A percentile compares a stretch with the other conserved stretches of the same genome.
phyloP scores from a whole-genome alignment of 2,888 invertebrate genomes.

The Dorcus parallelipipedus region DNA sequence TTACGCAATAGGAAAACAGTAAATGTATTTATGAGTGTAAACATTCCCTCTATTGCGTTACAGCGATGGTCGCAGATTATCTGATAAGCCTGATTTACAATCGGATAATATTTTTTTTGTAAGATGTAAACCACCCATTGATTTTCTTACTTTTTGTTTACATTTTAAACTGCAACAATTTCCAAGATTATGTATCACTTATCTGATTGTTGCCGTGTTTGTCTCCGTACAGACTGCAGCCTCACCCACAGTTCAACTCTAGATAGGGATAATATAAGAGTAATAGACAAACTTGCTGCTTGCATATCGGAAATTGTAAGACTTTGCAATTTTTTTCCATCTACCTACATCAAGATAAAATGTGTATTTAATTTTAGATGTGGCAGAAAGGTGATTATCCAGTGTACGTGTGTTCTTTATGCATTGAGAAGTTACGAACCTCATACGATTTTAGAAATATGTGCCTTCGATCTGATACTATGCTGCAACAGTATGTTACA shows the following conservation, averaged over 20 bases:
- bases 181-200: constrained; percentile 33
- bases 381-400: constrained; percentile 42
- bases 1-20: no score
- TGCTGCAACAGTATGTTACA: constrained; percentile 34
- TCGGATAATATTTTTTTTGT: no score
- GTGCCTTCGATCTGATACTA: constrained; percentile 41
- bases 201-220: constrained; percentile 43
- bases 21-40: no score
- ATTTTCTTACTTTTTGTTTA: not conserved
- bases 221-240: constrained; percentile 42
- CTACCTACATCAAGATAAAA: not conserved
- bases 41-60: no score
- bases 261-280: constrained; percentile 42
- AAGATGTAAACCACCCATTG: not conserved
- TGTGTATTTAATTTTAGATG: constrained; percentile 27
- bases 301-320: constrained; percentile 45
- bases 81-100: no score
- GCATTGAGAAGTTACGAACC: constrained; percentile 40
- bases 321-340: constrained; percentile 4
- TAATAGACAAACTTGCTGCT: constrained; percentile 40
- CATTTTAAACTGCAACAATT: not conserved
- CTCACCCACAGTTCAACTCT: constrained; percentile 38
- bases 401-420: constrained; percentile 40
- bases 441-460: constrained; percentile 42
- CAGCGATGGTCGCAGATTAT: no score